phyloP scores from a whole-genome alignment of 2,113 vertebrate species.

The Odobenus rosmarus region DNA sequence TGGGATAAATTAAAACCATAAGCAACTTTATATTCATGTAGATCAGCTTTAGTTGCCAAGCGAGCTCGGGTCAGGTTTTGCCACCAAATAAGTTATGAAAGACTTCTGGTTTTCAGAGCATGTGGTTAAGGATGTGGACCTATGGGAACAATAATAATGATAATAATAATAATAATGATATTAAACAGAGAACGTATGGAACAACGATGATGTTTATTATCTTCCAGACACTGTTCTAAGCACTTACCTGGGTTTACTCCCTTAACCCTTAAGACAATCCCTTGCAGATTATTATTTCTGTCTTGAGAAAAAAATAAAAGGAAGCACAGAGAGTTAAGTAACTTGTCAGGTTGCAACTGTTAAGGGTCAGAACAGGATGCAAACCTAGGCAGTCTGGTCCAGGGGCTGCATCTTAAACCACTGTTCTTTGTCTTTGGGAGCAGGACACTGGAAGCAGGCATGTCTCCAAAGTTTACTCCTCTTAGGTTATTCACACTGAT shows the following conservation, averaged over 20 bases:
- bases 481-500: background rate
- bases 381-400: background rate
- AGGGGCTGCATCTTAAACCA: background rate
- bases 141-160: background rate
- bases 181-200: background rate
- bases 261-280: background rate
- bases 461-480: background rate
- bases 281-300: background rate
- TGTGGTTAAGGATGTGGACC: background rate
- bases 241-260: background rate
- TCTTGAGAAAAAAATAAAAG: constrained; percentile 5
- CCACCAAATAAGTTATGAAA: background rate
- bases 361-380: background rate
- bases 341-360: background rate
- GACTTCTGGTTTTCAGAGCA: background rate
- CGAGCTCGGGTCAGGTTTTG: background rate
- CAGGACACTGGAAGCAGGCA: background rate
- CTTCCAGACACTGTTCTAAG: background rate
- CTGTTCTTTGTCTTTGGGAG: background rate
- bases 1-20: background rate
- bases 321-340: background rate
- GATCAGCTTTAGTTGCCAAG: background rate
- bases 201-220: background rate
- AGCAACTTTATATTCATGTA: background rate
- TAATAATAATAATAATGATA: background rate